These are phyloP conservation scores for Eurystomus gularis DNA, from an alignment of 2,113 vertebrate species.

Conservation along the genomic window DNA sequence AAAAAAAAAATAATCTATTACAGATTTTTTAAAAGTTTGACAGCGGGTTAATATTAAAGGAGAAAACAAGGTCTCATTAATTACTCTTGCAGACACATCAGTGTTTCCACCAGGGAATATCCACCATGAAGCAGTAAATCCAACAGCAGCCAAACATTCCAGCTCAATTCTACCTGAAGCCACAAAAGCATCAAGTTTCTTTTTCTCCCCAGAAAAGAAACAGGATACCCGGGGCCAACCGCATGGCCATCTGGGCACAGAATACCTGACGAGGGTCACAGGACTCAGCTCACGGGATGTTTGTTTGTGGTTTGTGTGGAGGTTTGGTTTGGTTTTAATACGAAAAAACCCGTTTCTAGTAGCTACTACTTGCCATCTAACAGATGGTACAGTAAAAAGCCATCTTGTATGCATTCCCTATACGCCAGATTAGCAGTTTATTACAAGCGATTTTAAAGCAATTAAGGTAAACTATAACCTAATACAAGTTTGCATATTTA, in stretches of 20 bases:
- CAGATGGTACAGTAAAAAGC: slow-evolving; percentile 6
- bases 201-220: neutral
- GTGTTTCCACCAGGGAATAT: slow-evolving; percentile 24
- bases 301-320: neutral
- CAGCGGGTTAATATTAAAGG: neutral
- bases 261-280: neutral
- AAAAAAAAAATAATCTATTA: neutral
- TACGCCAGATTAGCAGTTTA: neutral
- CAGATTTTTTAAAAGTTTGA: neutral
- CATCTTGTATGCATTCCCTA: neutral
- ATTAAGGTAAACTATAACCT: neutral
- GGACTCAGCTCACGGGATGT: neutral
- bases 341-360: neutral
- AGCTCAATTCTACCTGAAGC: neutral
- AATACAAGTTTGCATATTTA: neutral
- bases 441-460: neutral
- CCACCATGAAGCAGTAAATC: slow-evolving; percentile 2
- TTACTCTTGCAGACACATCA: slow-evolving; percentile 7
- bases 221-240: neutral
- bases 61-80: neutral
- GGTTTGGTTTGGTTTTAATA: neutral
- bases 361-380: neutral
- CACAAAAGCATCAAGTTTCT: neutral
- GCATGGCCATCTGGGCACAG: neutral
- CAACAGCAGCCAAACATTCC: neutral